Conservation (phyloP, 2,797 vertebrate species). For the Lagocephalus sceleratus region DNA sequence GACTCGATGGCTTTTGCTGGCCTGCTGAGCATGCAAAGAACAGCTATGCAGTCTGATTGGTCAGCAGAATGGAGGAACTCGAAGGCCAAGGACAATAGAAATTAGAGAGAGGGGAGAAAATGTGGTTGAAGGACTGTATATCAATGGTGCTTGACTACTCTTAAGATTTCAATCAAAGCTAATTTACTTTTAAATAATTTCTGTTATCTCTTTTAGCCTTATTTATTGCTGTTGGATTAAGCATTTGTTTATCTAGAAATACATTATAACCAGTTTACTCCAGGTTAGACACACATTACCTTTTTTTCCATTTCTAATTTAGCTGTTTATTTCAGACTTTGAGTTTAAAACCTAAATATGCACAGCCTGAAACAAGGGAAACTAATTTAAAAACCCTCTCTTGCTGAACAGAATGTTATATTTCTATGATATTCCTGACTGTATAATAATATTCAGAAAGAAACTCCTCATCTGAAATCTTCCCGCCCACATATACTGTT, state of each 20-base stretch:
- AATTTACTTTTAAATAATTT: slow-evolving; percentile 62
- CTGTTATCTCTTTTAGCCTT: slow-evolving; percentile 47
- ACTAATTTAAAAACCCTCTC: slow-evolving; percentile 61
- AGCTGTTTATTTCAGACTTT: slow-evolving; percentile 62
- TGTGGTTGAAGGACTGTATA: slow-evolving; percentile 65
- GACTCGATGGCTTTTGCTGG: slow-evolving; percentile 50
- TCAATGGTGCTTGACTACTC: slow-evolving; percentile 80
- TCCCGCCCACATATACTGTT: slow-evolving; percentile 55
- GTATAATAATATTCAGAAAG: slow-evolving; percentile 55
- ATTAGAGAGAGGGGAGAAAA: slow-evolving; percentile 57
- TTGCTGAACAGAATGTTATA: slow-evolving; percentile 67
- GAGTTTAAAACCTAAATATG: slow-evolving; percentile 77
- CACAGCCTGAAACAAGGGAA: slow-evolving; percentile 71
- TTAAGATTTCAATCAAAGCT: slow-evolving; percentile 59
- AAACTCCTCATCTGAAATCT: slow-evolving; percentile 68
- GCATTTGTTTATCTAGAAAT: slow-evolving; percentile 38
- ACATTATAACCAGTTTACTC: slow-evolving; percentile 48
- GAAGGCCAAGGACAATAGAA: slow-evolving; percentile 45
- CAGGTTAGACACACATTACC: slow-evolving; percentile 23
- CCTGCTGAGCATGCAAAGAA: slow-evolving; percentile 66
- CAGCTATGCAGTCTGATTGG: slow-evolving; percentile 65
- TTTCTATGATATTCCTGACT: slow-evolving; percentile 72
- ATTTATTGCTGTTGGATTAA: slow-evolving; percentile 52
- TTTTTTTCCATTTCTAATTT: slow-evolving; percentile 49
- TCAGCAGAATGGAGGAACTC: slow-evolving; percentile 54